Evolutionary conservation across 2,113 vertebrate genomes (phyloP).

Genomic region (Fukomys damarensis): DNA sequence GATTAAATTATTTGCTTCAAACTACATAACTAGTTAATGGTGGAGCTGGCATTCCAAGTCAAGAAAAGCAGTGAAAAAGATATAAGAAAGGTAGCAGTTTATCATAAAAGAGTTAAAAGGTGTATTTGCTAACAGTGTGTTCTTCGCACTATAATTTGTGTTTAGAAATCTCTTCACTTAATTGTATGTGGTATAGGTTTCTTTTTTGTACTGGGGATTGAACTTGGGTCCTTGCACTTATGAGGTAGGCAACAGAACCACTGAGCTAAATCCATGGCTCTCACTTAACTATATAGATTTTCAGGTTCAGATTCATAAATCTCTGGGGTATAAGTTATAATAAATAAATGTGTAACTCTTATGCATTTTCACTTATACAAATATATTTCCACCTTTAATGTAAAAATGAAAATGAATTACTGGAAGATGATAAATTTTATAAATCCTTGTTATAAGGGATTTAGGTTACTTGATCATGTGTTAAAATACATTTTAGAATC

Average conservation of each 20-base stretch:
- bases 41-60: not conserved
- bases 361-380: not conserved
- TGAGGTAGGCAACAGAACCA: too few species aligned
- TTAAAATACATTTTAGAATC: constrained; percentile 22
- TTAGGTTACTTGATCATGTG: constrained; percentile 47
- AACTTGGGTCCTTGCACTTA: too few species aligned
- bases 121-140: not conserved
- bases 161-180: not conserved
- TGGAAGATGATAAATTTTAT: constrained; percentile 6
- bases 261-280: too few species aligned
- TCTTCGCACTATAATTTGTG: constrained; percentile 6
- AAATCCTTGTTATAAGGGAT: constrained; percentile 4
- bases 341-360: constrained; percentile 51
- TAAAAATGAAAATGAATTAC: constrained; percentile 49
- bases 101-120: not conserved
- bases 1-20: constrained; percentile 13
- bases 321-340: not conserved
- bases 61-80: not conserved
- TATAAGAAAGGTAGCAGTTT: not conserved
- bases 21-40: not conserved
- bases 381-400: not conserved
- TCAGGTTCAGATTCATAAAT: not conserved
- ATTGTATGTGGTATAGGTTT: too few species aligned
- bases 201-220: too few species aligned
- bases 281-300: not conserved